Evolutionary conservation across 2,113 vertebrate species (phyloP).

Genomic region (Motacilla tschutschensis): DNA sequence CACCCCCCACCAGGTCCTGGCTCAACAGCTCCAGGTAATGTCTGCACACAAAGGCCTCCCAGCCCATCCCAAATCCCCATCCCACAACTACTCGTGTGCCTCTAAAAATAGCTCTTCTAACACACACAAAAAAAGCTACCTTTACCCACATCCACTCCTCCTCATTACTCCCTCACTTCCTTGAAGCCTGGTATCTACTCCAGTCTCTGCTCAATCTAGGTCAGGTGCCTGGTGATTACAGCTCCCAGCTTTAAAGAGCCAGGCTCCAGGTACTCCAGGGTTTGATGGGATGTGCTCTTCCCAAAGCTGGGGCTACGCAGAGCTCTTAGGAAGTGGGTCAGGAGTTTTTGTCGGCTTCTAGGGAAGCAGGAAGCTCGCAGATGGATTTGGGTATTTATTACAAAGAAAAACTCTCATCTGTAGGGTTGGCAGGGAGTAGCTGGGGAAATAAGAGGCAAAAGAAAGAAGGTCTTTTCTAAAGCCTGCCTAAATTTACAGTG

Average conservation of each 20-base stretch:
- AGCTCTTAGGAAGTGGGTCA: conserved; percentile 6
- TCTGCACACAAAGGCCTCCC: neutral
- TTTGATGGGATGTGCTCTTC: neutral
- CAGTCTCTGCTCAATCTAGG: conserved; percentile 24
- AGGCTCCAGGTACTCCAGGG: neutral
- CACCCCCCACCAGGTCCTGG: neutral
- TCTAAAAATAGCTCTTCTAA: neutral
- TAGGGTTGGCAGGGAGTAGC: neutral
- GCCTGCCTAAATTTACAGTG: neutral
- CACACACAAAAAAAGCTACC: neutral
- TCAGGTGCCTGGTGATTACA: conserved; percentile 11
- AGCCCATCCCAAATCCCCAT: neutral
- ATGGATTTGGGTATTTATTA: neutral
- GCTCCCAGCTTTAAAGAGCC: conserved; percentile 28
- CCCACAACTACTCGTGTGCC: neutral
- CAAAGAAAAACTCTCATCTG: neutral
- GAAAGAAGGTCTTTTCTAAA: neutral
- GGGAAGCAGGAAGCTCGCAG: neutral
- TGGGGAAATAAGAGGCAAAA: neutral
- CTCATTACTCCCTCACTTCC: neutral
- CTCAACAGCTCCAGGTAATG: neutral
- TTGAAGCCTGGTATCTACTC: conserved; percentile 4
- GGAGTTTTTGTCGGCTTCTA: neutral
- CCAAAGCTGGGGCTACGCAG: neutral
- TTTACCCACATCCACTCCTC: neutral